phyloP scores from a whole-genome alignment of 30 jellyfish, hydroid and myxozoan species.

The Pelagia noctiluca region DNA sequence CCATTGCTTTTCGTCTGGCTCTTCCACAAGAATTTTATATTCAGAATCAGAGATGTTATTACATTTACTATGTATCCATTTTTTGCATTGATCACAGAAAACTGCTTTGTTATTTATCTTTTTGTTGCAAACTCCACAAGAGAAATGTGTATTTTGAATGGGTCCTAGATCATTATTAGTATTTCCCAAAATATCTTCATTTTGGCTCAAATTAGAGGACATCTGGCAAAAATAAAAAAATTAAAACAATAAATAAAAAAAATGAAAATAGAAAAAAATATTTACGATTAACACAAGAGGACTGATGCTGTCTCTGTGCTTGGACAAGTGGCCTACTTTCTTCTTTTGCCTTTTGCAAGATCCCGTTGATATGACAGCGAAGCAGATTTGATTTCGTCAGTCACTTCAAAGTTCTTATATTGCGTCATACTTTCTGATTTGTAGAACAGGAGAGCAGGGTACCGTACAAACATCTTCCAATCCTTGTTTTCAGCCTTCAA shows the following conservation, averaged over 20 bases:
- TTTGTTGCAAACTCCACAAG: slow-evolving; percentile 5
- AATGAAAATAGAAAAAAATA: not conserved
- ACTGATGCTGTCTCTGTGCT: slow-evolving; percentile 1
- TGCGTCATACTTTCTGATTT: not conserved
- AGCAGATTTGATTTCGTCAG: slow-evolving; percentile 5
- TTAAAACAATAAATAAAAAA: not conserved
- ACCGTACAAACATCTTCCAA: slow-evolving; percentile 2
- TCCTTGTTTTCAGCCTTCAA: slow-evolving; percentile 1
- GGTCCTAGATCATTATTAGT: slow-evolving; percentile 3
- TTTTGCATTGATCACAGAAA: slow-evolving; percentile 11
- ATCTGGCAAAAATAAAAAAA: not conserved
- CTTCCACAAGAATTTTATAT: not conserved
- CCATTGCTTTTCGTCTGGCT: slow-evolving; percentile 13
- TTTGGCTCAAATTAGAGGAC: slow-evolving; percentile 5
- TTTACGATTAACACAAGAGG: slow-evolving; percentile 1
- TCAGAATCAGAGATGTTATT: slow-evolving; percentile 13
- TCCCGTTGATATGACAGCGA: slow-evolving; percentile 4
- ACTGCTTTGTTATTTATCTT: slow-evolving; percentile 1
- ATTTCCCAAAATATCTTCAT: not conserved
- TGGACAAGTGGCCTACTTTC: slow-evolving; percentile 5
- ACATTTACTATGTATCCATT: slow-evolving; percentile 11
- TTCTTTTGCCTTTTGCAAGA: slow-evolving; percentile 3
- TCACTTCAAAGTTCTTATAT: not conserved
- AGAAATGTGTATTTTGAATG: not conserved
- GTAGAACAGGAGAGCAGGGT: slow-evolving; percentile 1